Percentiles rank a stretch among this genome's conserved stretches.
Evolutionary conservation across 2,797 vertebrate species (phyloP).

Genomic region (Peromyscus melanophrys): DNA sequence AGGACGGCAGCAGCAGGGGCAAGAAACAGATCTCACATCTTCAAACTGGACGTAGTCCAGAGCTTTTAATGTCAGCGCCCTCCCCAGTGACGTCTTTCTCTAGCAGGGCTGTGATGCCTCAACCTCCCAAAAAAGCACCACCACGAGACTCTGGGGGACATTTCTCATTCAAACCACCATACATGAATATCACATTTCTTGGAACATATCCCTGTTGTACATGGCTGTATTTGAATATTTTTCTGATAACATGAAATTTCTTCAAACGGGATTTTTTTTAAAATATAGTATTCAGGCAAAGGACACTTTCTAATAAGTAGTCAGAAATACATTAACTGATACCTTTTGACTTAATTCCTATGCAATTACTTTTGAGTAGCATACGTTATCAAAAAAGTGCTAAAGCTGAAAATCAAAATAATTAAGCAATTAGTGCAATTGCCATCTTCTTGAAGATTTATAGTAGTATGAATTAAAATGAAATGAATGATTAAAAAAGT

Average conservation of each 20-base stretch:
- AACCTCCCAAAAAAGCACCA: not conserved
- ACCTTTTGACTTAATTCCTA: slow-evolving; percentile 74
- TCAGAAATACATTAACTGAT: slow-evolving; percentile 69
- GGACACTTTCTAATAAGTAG: slow-evolving; percentile 61
- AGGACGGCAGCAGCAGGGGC: not conserved
- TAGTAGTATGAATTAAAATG: slow-evolving; percentile 70
- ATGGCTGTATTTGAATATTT: slow-evolving; percentile 57
- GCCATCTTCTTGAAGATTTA: slow-evolving; percentile 64
- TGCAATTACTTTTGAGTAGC: slow-evolving; percentile 76
- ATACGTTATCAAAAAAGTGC: slow-evolving; percentile 75
- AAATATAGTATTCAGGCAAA: slow-evolving; percentile 37
- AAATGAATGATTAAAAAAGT: slow-evolving; percentile 61
- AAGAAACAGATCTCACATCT: not conserved
- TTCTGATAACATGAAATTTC: slow-evolving; percentile 43
- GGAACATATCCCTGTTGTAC: not conserved
- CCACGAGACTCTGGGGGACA: not conserved
- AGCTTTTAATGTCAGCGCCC: not conserved
- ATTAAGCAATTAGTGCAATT: slow-evolving; percentile 76
- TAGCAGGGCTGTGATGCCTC: not conserved
- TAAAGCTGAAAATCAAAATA: slow-evolving; percentile 80
- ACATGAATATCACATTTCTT: not conserved
- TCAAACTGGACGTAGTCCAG: not conserved
- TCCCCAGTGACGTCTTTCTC: not conserved
- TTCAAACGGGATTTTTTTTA: slow-evolving; percentile 58
- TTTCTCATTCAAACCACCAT: not conserved